Evolutionary conservation across 2,888 invertebrate species (phyloP).

Genomic region (Exephanes ischioxanthus): DNA sequence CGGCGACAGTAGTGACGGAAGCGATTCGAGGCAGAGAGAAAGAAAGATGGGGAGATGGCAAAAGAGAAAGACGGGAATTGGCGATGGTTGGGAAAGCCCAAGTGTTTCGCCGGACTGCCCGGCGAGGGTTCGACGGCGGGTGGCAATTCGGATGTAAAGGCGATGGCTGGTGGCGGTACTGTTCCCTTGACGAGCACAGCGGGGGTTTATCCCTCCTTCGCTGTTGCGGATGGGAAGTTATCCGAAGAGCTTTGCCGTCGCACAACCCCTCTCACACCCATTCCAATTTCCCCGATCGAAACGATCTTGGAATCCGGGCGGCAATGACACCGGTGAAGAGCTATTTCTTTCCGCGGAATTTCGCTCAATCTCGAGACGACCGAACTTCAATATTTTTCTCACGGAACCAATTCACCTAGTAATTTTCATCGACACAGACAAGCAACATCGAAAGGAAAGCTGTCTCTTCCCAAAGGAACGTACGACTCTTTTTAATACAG

Average conservation of each 20-base stretch:
- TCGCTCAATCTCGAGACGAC: not conserved
- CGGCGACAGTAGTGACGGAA: slow-evolving; percentile 44
- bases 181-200: slow-evolving; percentile 76
- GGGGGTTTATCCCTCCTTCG: slow-evolving; percentile 59
- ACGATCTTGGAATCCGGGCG: not conserved
- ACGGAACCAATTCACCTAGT: not conserved
- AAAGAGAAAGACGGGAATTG: slow-evolving; percentile 40
- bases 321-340: not conserved
- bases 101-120: slow-evolving; percentile 70
- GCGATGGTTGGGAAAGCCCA: slow-evolving; percentile 71
- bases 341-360: slow-evolving; percentile 40
- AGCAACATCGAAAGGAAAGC: not conserved
- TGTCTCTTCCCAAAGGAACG: not conserved
- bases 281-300: slow-evolving; percentile 37
- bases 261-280: slow-evolving; percentile 54
- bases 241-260: slow-evolving; percentile 21
- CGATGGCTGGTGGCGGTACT: slow-evolving; percentile 79
- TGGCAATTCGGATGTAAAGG: slow-evolving; percentile 76
- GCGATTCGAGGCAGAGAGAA: slow-evolving; percentile 2
- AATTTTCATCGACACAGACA: not conserved
- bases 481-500: no score
- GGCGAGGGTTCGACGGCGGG: slow-evolving; percentile 69
- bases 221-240: slow-evolving; percentile 26
- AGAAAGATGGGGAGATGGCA: slow-evolving; percentile 32
- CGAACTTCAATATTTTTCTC: not conserved